phyloP scores from a whole-genome alignment of 2,888 invertebrate species.

The Stenodera caucasica region DNA sequence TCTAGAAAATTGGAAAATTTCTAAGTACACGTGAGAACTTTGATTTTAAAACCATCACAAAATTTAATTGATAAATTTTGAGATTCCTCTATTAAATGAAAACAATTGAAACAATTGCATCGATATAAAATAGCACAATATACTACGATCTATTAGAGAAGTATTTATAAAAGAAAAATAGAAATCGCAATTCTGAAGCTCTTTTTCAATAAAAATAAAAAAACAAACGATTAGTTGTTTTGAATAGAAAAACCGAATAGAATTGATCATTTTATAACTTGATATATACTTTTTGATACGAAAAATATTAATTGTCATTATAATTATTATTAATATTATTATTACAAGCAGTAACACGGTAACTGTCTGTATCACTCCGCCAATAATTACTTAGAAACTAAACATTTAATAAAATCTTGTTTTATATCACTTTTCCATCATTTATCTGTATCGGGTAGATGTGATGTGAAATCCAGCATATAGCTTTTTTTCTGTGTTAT shows the following conservation, averaged over 20 bases:
- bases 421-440: slow-evolving; percentile 28
- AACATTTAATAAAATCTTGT: slow-evolving; percentile 13
- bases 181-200: too few species aligned
- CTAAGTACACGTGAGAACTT: not conserved
- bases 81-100: not conserved
- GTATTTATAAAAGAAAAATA: not conserved
- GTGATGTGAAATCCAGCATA: slow-evolving; percentile 63
- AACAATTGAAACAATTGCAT: not conserved
- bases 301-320: slow-evolving; percentile 15
- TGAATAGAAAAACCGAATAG: slow-evolving; percentile 14
- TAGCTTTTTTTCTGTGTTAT: slow-evolving; percentile 76
- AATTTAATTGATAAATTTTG: not conserved
- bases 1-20: slow-evolving; percentile 11
- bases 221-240: slow-evolving; percentile 5
- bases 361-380: slow-evolving; percentile 41
- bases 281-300: slow-evolving; percentile 2
- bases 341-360: slow-evolving; percentile 39
- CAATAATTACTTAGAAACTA: slow-evolving; percentile 12
- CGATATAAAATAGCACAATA: not conserved
- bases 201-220: too few species aligned
- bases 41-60: not conserved
- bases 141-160: not conserved
- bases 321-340: slow-evolving; percentile 20
- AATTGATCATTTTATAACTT: not conserved
- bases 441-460: slow-evolving; percentile 40